Evolutionary conservation across 1,140 invertebrate genomes (phyloP).

Genomic region (Heliconius eleuchia): DNA sequence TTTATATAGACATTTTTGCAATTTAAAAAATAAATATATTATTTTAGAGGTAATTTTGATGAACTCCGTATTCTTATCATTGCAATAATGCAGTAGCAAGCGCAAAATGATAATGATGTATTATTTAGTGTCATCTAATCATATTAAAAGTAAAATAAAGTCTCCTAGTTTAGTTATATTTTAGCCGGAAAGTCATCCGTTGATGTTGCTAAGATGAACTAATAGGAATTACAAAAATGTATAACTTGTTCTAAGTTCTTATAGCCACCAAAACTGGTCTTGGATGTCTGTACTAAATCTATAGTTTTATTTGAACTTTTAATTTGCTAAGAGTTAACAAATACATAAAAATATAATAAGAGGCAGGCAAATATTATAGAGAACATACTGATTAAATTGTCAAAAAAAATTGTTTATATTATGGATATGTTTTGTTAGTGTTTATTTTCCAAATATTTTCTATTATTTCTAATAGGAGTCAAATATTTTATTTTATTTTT

Average conservation of each 20-base stretch:
- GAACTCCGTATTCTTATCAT: too few species aligned
- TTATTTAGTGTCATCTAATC: too few species aligned
- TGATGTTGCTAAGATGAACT: not conserved
- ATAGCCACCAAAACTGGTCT: not conserved
- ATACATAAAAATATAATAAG: not conserved
- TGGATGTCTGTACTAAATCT: not conserved
- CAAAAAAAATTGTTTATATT: not conserved
- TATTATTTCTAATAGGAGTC: too few species aligned
- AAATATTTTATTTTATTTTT: too few species aligned
- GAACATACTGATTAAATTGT: not conserved
- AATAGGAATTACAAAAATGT: not conserved
- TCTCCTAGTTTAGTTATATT: too few species aligned
- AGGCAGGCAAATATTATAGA: not conserved
- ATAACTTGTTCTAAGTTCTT: not conserved
- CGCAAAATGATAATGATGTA: too few species aligned
- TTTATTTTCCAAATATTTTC: too few species aligned
- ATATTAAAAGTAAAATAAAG: too few species aligned
- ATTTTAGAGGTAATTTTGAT: too few species aligned
- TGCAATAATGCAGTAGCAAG: too few species aligned
- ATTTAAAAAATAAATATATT: not conserved
- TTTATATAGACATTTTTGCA: not conserved
- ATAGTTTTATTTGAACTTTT: conserved; percentile 5
- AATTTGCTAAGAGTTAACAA: not conserved
- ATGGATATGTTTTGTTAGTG: too few species aligned
- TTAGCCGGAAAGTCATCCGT: too few species aligned